phyloP scores from a whole-genome alignment of 2,113 vertebrate species.

The Pomatorhinus ruficollis region DNA sequence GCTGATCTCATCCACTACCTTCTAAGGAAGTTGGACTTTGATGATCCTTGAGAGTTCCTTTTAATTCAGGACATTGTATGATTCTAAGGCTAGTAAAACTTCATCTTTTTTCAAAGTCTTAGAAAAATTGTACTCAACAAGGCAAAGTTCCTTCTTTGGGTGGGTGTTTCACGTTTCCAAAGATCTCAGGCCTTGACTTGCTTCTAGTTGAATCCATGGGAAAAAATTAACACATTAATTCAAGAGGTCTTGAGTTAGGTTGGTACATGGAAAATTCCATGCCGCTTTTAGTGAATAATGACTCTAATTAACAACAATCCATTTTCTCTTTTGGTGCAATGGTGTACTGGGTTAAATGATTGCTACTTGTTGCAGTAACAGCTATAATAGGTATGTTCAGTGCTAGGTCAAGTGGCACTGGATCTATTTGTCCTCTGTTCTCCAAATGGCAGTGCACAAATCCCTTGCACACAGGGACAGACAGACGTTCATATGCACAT shows the following conservation, averaged over 20 bases:
- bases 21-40: neutral
- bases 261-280: neutral
- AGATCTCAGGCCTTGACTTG: neutral
- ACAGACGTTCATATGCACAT: neutral
- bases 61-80: neutral
- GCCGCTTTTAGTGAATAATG: neutral
- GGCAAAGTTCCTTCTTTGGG: neutral
- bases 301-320: neutral
- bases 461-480: neutral
- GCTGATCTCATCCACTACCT: neutral
- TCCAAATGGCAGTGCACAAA: neutral
- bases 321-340: neutral
- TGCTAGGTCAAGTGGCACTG: neutral
- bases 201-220: neutral
- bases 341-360: neutral
- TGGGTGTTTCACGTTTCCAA: neutral
- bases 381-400: neutral
- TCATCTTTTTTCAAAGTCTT: neutral
- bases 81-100: neutral
- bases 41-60: neutral
- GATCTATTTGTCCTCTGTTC: neutral
- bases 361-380: neutral
- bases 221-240: neutral
- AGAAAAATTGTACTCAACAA: neutral
- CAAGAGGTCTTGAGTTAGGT: neutral